Base-by-base conservation (phyloP, 2,888 invertebrate species). In the Zaprionus bogoriensis region DNA sequence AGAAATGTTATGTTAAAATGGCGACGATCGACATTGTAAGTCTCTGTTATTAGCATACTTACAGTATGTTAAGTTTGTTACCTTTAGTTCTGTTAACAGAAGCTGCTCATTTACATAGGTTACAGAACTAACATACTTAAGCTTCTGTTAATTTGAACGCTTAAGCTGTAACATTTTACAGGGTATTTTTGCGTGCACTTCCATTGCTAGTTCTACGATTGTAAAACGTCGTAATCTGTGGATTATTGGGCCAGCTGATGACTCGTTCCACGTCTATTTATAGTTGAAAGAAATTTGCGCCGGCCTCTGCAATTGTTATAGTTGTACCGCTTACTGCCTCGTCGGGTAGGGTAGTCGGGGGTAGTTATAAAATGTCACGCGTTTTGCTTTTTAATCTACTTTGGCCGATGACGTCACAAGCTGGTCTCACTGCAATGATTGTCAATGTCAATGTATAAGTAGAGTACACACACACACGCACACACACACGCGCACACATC, bases 381-480 rank as follows among this genome's bases (percentile, higher is more conserved):
- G 63, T 45, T 69, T 55, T 30, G 44, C 53, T 79, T 78, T 73
- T 69, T 77, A 74, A 74, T 78, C 78, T 69, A 57, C 71, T 79
- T 51, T 53, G 22, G 23, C 32, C 22, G 62, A 42, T 79, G 87
- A 84, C 87, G 85, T 79, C 87, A 79, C 59, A 27, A 14, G n/a
- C 17, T 14, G 27, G 27, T 2, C 45, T 17, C 28, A 14, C 7
- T 60, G 48, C 53, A 61, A 59, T 66, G 82, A 79, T 61, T 87
- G 85, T 65, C 79, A 79, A 84, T 87, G 79, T 87, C 79, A 84
- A 62, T 66, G 64, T 14, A 54, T 32, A 39, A 20, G 20, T 20
- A 20, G 5, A 14, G 36, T 4, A 32, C 36, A 46, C 36, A n/a
- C n/a, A n/a, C n/a, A n/a, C n/a, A n/a, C n/a, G n/a, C n/a, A n/a